phyloP scores from a whole-genome alignment of 1,140 invertebrate genomes.

The Chelonus insularis region DNA sequence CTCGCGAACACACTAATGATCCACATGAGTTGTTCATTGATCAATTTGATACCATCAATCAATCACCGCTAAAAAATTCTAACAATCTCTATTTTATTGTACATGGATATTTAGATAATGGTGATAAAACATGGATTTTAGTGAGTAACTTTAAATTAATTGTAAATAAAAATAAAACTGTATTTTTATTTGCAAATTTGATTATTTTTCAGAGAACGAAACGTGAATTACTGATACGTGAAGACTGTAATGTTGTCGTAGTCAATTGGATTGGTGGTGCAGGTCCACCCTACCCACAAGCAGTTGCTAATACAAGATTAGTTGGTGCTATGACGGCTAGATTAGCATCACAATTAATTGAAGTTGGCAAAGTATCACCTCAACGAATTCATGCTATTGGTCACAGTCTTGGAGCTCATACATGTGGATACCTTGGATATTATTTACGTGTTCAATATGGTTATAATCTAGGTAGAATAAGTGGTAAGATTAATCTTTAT shows the following conservation, averaged over 20 bases:
- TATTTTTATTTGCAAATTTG: too few species aligned
- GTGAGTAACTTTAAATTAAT: too few species aligned
- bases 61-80: conserved; percentile 64
- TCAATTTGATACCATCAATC: conserved; percentile 63
- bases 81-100: conserved; percentile 75
- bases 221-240: conserved; percentile 67
- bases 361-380: conserved; percentile 43
- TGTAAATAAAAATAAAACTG: too few species aligned
- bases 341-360: conserved; percentile 63
- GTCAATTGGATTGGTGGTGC: conserved; percentile 86
- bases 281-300: conserved; percentile 85
- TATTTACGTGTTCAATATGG: conserved; percentile 59
- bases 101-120: conserved; percentile 85
- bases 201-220: conserved; percentile 59
- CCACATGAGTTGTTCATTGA: conserved; percentile 68
- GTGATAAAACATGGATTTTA: conserved; percentile 75
- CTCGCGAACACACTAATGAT: conserved; percentile 61
- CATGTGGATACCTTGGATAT: conserved; percentile 81
- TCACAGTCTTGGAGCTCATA: conserved; percentile 86
- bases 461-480: conserved; percentile 59
- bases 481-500: too few species aligned
- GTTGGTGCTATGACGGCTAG: conserved; percentile 81
- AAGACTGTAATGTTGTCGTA: conserved; percentile 74
- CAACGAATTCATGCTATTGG: conserved; percentile 77
- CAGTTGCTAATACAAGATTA: conserved; percentile 86